These are phyloP conservation scores for Callorhinus ursinus DNA, from an alignment of 2,113 vertebrate species.

Conservation along the genomic window DNA sequence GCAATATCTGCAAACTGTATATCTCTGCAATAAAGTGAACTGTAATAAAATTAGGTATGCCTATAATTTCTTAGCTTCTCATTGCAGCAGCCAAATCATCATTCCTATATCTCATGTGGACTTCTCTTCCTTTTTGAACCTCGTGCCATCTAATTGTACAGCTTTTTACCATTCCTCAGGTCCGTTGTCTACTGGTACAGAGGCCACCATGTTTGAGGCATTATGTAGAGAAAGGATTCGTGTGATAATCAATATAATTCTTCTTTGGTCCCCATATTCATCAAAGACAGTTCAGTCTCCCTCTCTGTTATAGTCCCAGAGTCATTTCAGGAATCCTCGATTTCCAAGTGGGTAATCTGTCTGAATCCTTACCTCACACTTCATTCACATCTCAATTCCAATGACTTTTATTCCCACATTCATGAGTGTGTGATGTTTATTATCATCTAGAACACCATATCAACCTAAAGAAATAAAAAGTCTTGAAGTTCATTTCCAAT, in stretches of 20 bases:
- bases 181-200: background rate
- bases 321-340: background rate
- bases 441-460: background rate
- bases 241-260: background rate
- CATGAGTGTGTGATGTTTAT: background rate
- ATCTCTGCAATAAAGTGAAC: background rate
- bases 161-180: background rate
- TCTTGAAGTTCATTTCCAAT: background rate
- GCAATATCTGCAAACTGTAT: background rate
- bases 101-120: rapidly evolving
- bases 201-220: background rate
- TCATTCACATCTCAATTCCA: background rate
- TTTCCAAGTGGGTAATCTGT: background rate
- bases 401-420: background rate
- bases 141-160: background rate
- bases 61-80: background rate
- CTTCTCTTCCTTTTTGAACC: background rate
- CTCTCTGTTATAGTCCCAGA: too few relatives aligned
- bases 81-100: background rate
- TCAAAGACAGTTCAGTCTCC: background rate
- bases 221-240: background rate
- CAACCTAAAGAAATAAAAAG: background rate
- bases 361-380: background rate
- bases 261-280: background rate
- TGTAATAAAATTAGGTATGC: background rate